These are phyloP conservation scores for Drusus annulatus DNA, from an alignment of 1,140 invertebrate species.

Conservation along the genomic window DNA sequence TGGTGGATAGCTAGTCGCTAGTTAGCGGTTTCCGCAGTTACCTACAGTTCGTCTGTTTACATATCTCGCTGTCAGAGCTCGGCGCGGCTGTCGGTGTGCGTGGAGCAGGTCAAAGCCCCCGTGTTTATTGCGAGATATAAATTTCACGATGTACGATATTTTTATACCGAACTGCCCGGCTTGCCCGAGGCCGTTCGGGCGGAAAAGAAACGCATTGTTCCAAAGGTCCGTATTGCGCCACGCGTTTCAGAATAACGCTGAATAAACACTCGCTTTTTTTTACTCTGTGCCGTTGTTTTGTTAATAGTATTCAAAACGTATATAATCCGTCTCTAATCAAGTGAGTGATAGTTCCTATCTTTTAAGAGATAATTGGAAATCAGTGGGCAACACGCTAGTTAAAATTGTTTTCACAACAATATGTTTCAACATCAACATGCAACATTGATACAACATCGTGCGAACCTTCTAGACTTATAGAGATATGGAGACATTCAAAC, in stretches of 20 bases:
- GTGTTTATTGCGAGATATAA: conserved; percentile 45
- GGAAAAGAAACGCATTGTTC: background rate
- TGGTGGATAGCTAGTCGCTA: too few species aligned
- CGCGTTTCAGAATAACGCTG: too few species aligned
- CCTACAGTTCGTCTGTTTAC: conserved; percentile 12
- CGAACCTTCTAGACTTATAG: too few species aligned
- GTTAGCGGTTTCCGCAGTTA: too few species aligned
- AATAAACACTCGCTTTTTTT: background rate
- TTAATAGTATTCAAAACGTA: background rate
- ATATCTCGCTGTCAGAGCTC: conserved; percentile 29
- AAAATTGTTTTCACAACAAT: conserved; percentile 3
- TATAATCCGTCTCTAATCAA: background rate
- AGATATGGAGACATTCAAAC: too few species aligned
- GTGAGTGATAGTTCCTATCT: conserved; percentile 29
- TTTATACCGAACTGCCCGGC: conserved; percentile 5
- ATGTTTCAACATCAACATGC: too few species aligned
- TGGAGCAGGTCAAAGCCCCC: conserved; percentile 13
- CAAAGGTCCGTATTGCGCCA: background rate
- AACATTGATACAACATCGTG: too few species aligned
- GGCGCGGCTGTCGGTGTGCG: background rate
- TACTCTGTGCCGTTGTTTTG: background rate
- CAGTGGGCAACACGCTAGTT: background rate
- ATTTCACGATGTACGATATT: conserved; percentile 44
- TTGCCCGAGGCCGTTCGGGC: background rate
- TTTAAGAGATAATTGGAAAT: conserved; percentile 22